phyloP scores from a whole-genome alignment of 2,113 vertebrate species.

The Entelurus aequoreus region DNA sequence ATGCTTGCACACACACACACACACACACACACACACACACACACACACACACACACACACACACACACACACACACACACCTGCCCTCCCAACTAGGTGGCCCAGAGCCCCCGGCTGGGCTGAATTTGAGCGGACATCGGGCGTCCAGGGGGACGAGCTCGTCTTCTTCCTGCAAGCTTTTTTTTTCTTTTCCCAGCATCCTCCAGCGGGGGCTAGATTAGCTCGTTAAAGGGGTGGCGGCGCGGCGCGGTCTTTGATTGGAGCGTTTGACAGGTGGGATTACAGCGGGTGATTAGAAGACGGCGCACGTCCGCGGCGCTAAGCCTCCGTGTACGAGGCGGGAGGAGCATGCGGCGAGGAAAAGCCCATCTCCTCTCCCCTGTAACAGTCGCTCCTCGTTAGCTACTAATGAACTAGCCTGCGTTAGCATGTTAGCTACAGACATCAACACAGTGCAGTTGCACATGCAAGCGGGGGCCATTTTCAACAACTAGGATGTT shows the following conservation, averaged over 20 bases:
- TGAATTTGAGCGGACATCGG: conserved; percentile 46
- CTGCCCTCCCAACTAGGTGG: conserved; percentile 45
- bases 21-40: conserved; percentile 13
- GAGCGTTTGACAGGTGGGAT: conserved; percentile 68
- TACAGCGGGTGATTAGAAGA: conserved; percentile 62
- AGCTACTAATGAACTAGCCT: too few species aligned
- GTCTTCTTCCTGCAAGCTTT: not conserved
- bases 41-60: conserved; percentile 14
- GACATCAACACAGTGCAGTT: too few species aligned
- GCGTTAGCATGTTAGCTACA: too few species aligned
- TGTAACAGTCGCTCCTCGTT: too few species aligned
- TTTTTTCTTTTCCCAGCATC: conserved; percentile 52
- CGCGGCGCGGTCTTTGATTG: conserved; percentile 46
- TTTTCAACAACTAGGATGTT: too few species aligned
- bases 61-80: conserved; percentile 23
- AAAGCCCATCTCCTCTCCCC: not conserved
- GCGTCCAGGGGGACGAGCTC: conserved; percentile 32
- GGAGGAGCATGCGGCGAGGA: conserved; percentile 44
- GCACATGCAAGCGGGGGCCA: too few species aligned
- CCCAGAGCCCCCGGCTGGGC: conserved; percentile 48
- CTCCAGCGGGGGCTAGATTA: conserved; percentile 42
- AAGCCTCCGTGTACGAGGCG: conserved; percentile 46
- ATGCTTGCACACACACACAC: conserved; percentile 40
- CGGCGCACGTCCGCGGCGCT: conserved; percentile 42
- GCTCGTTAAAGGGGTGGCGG: conserved; percentile 63